Evolutionary conservation across 2,888 invertebrate species (phyloP).

Genomic region (Noctua fimbriata): DNA sequence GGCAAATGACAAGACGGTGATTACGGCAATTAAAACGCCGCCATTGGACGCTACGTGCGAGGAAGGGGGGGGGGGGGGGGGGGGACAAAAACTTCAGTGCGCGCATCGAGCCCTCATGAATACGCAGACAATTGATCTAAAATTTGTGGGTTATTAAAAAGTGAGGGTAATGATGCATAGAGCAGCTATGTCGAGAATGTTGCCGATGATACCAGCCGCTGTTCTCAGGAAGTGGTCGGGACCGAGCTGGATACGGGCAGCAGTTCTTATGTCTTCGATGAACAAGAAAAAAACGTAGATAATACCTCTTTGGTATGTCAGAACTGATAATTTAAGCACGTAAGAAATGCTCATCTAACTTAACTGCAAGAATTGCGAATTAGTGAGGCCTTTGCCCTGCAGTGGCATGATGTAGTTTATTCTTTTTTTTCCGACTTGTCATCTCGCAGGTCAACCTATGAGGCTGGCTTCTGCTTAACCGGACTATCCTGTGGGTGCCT

Average conservation of each 20-base stretch:
- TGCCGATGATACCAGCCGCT: not conserved
- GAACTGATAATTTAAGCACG: slow-evolving; percentile 42
- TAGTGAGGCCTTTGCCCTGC: not conserved
- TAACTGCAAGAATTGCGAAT: slow-evolving; percentile 10
- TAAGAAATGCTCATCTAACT: slow-evolving; percentile 28
- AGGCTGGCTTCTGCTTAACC: too few species aligned
- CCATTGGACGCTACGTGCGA: slow-evolving; percentile 43
- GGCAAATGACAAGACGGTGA: slow-evolving; percentile 79
- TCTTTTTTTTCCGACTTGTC: too few species aligned
- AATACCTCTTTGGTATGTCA: slow-evolving; percentile 10
- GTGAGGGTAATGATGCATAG: slow-evolving; percentile 32
- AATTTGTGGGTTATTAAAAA: slow-evolving; percentile 38
- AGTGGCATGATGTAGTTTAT: not conserved
- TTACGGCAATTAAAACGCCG: slow-evolving; percentile 77
- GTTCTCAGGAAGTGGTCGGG: not conserved
- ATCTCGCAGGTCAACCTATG: too few species aligned
- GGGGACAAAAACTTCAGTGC: slow-evolving; percentile 53
- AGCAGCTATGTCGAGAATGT: slow-evolving; percentile 29
- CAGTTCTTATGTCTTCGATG: slow-evolving; percentile 11
- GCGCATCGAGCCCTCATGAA: slow-evolving; percentile 40
- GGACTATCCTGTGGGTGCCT: too few species aligned
- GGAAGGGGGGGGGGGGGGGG: not conserved
- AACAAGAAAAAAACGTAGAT: slow-evolving; percentile 19
- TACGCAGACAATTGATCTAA: slow-evolving; percentile 43
- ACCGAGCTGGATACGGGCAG: not conserved